Evolutionary conservation across 92 coral and sea anemone genomes (phyloP), one percentile per base, ranked within the genome.

Genomic region (Anthopleura xanthogrammica): DNA sequence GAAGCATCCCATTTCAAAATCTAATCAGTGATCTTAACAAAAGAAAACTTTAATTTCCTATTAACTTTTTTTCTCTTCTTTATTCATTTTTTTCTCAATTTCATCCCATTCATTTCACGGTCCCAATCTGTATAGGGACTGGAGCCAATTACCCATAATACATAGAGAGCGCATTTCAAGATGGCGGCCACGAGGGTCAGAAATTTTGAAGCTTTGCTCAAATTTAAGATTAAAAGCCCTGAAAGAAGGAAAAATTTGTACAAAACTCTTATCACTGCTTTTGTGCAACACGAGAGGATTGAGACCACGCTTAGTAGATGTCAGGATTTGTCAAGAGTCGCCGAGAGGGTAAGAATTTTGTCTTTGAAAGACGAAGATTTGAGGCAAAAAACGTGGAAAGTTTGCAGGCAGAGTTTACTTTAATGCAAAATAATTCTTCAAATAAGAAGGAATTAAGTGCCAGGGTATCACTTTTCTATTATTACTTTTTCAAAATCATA

Each of bases 161-260:
- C 70, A 48, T 81, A 82, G 77, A 23, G 75, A 71, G 57, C 71
- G 16, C 17, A 24, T 76, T 82, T 64, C 88, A 95, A 93, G 73
- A 97, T 97, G 99, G 99, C 99, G 88, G 97, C 99, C 77, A 90
- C 91, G 68, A 87, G 98, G 60, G 88, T 90, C 42, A 93, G 99
- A 84, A 89, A 89, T 79, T 91, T 97, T 79, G 99, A 97, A 77
- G 83, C 90, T 83, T 77, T 97, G 77, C 90, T 97, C 13, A 97
- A 95, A 76, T 97, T 95, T 72, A 93, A 95, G 86, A 91, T 95
- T 22, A 92, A 87, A 68, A 94, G 92, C 77, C 86, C 93, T 76
- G 97, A 97, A 76, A 87, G 90, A 87, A 80, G 99, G 41, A 93
- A 97, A 80, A 84, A 83, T 7, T 66, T 97, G 73, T 97, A 97